Evolutionary conservation across 1,140 invertebrate genomes (phyloP).

Genomic region (Marisa cornuarietis): DNA sequence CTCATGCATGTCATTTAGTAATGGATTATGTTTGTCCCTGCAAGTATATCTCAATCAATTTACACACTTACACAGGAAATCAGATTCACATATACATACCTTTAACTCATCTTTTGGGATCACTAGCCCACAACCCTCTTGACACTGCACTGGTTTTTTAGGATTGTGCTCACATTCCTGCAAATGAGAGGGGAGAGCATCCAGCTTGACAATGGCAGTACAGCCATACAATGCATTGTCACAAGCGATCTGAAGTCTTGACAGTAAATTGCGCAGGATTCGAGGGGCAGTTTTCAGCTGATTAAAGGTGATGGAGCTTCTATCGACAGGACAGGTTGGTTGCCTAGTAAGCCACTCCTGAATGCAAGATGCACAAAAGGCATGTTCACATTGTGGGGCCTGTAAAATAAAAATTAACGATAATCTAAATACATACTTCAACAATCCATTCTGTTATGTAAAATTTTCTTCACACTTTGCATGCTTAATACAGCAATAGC

Average conservation of each 20-base stretch:
- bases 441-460: neutral
- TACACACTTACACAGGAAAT: too few species aligned
- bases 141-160: slow-evolving; percentile 90
- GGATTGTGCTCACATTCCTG: slow-evolving; percentile 92
- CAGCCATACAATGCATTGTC: slow-evolving; percentile 91
- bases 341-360: slow-evolving; percentile 93
- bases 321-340: slow-evolving; percentile 92
- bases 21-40: too few species aligned
- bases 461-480: neutral
- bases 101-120: slow-evolving; percentile 95
- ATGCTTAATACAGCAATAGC: too few species aligned
- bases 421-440: neutral
- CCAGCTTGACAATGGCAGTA: slow-evolving; percentile 84
- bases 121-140: slow-evolving; percentile 90
- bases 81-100: slow-evolving; percentile 52
- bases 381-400: slow-evolving; percentile 95
- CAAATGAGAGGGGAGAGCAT: slow-evolving; percentile 82
- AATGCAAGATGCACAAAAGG: slow-evolving; percentile 92
- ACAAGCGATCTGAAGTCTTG: slow-evolving; percentile 87
- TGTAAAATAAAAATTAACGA: slow-evolving; percentile 64
- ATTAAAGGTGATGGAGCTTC: slow-evolving; percentile 84
- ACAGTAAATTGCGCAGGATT: slow-evolving; percentile 89
- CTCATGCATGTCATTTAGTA: too few species aligned
- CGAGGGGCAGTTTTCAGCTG: slow-evolving; percentile 90
- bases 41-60: too few species aligned